Conservation (phyloP, 2,888 invertebrate species). For the Eudemis profundana region DNA sequence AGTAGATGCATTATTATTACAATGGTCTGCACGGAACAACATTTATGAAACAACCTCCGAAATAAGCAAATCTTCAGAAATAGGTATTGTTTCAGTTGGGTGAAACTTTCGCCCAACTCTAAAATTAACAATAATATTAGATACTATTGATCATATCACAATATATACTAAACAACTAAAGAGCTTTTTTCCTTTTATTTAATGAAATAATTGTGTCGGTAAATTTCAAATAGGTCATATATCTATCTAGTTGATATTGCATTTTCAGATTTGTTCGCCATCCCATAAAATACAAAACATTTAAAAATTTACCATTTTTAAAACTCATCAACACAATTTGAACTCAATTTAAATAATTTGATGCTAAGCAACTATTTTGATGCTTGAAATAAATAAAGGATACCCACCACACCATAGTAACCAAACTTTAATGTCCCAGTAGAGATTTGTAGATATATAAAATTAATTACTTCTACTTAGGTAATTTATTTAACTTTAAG, state of each 20-base stretch:
- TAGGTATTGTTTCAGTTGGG: slow-evolving; percentile 50
- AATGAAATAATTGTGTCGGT: neutral
- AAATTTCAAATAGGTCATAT: neutral
- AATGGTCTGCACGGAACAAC: slow-evolving; percentile 22
- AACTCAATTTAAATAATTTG: neutral
- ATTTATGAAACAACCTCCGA: slow-evolving; percentile 14
- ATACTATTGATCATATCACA: slow-evolving; percentile 59
- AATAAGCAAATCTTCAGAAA: slow-evolving; percentile 49
- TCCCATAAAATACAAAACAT: too few relatives aligned
- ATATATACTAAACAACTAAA: slow-evolving; percentile 50
- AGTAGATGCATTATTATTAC: slow-evolving; percentile 24
- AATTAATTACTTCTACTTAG: slow-evolving; percentile 21
- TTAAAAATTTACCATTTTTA: neutral
- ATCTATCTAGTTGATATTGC: neutral
- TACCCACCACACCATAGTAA: slow-evolving; percentile 6
- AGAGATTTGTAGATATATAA: slow-evolving; percentile 15
- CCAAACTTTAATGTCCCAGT: slow-evolving; percentile 17
- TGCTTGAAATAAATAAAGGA: neutral
- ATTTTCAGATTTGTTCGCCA: neutral
- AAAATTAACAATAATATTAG: slow-evolving; percentile 45
- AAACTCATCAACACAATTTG: neutral
- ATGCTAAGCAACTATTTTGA: slow-evolving; percentile 2
- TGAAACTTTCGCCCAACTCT: too few relatives aligned
- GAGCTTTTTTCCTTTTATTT: neutral
- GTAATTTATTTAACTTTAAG: slow-evolving; percentile 13